Percentiles rank a stretch among this genome's conserved stretches.
Evolutionary conservation across 2,888 invertebrate genomes (phyloP).

Genomic region (Branchinecta sandiegonensis): DNA sequence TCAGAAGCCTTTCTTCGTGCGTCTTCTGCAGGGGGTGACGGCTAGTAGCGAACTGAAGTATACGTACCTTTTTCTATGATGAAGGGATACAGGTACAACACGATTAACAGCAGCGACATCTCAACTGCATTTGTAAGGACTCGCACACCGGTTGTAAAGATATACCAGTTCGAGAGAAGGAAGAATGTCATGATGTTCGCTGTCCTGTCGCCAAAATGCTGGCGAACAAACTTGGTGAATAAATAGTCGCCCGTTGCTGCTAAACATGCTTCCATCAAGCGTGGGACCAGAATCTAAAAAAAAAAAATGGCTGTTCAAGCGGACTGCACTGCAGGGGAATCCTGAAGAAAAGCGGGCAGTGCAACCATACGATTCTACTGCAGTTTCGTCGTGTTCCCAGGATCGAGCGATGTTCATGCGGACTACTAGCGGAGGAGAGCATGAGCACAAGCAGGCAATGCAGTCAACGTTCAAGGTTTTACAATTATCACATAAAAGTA

Average conservation of each 20-base stretch:
- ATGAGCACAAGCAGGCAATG: too few species aligned
- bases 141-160: constrained; percentile 74
- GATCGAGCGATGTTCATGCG: too few species aligned
- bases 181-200: constrained; percentile 58
- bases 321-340: too few species aligned
- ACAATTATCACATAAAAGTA: too few species aligned
- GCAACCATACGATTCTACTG: too few species aligned
- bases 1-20: too few species aligned
- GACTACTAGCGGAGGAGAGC: too few species aligned
- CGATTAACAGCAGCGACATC: constrained; percentile 51
- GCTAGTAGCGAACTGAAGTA: too few species aligned
- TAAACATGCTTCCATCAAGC: constrained; percentile 62
- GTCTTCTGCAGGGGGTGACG: too few species aligned
- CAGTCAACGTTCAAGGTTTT: too few species aligned
- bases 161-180: constrained; percentile 70
- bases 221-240: constrained; percentile 36
- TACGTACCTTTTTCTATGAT: constrained; percentile 28
- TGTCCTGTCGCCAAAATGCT: constrained; percentile 31
- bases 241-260: constrained; percentile 63
- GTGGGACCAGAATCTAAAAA: constrained; percentile 52
- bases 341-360: too few species aligned
- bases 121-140: constrained; percentile 79
- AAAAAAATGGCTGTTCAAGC: constrained; percentile 21
- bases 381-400: too few species aligned
- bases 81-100: background rate